Percentiles rank a stretch among this genome's conserved stretches.
Conservation (phyloP, 1,140 invertebrate genomes). For the Epicauta chinensis region DNA sequence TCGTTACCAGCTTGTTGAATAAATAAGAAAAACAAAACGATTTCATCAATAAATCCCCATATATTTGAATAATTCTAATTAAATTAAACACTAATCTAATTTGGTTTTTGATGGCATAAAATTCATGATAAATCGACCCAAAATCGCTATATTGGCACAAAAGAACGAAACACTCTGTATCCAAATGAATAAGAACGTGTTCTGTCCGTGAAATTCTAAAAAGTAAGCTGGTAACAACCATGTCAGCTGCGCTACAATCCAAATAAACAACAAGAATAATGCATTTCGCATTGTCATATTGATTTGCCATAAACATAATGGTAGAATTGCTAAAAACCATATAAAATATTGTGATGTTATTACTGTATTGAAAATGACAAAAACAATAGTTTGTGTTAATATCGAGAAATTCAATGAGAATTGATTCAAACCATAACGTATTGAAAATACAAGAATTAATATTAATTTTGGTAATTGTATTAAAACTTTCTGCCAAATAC, state of each 20-base stretch:
- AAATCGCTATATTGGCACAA: constrained; percentile 64
- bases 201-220: constrained; percentile 80
- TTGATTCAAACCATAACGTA: constrained; percentile 58
- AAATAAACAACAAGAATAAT: constrained; percentile 50
- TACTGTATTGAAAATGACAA: constrained; percentile 95
- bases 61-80: no score
- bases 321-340: constrained; percentile 89
- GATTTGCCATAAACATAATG: constrained; percentile 65
- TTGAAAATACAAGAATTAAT: constrained; percentile 63
- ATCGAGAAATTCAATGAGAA: constrained; percentile 76
- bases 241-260: constrained; percentile 71
- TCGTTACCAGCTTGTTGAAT: constrained; percentile 12
- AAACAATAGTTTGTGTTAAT: constrained; percentile 77
- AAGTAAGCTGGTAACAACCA: constrained; percentile 91
- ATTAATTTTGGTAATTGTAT: constrained; percentile 70
- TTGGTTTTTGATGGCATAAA: constrained; percentile 22
- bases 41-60: no score
- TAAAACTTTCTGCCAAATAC: constrained; percentile 55
- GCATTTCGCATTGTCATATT: constrained; percentile 48
- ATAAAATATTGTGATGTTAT: constrained; percentile 97
- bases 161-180: constrained; percentile 73
- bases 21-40: no score
- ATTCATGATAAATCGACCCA: constrained; percentile 57
- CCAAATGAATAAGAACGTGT: constrained; percentile 78
- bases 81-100: no score